These are phyloP conservation scores for Hexactinellida sp. DNA, from an alignment of 37 sponge, comb jelly and placozoan genomes.

Conservation along the genomic window DNA sequence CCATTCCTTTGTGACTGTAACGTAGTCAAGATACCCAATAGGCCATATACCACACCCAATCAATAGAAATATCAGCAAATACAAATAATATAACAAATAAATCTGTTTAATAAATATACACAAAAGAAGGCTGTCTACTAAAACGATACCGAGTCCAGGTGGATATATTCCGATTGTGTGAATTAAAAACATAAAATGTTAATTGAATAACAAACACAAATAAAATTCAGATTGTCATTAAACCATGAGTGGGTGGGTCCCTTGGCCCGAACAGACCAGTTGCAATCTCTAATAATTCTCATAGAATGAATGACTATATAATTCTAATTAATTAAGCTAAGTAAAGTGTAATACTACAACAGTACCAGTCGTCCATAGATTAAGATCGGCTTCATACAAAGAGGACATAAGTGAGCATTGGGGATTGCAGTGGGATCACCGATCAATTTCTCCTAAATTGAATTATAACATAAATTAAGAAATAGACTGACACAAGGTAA, in stretches of 20 bases:
- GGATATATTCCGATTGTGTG: too few relatives aligned
- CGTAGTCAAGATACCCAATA: too few relatives aligned
- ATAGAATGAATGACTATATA: neutral
- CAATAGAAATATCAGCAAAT: too few relatives aligned
- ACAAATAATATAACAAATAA: too few relatives aligned
- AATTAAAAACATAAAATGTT: neutral
- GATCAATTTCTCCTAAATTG: neutral
- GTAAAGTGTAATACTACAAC: neutral
- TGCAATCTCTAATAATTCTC: slow-evolving; percentile 14
- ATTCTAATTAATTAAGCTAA: neutral
- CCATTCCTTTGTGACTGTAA: too few relatives aligned
- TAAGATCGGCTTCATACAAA: slow-evolving; percentile 7
- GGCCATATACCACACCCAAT: too few relatives aligned
- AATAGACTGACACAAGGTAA: too few relatives aligned
- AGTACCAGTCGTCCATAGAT: slow-evolving; percentile 16
- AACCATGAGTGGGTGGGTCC: slow-evolving; percentile 2
- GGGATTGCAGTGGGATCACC: neutral
- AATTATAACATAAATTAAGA: too few relatives aligned
- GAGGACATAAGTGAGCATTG: slow-evolving; percentile 3
- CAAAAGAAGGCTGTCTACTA: too few relatives aligned
- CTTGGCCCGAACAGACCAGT: neutral
- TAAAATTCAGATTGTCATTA: neutral
- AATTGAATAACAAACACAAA: neutral
- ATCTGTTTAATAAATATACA: too few relatives aligned
- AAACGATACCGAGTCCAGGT: too few relatives aligned